These are phyloP conservation scores for Caerostris darwini DNA, from an alignment of 1,140 invertebrate genomes.

Conservation along the genomic window DNA sequence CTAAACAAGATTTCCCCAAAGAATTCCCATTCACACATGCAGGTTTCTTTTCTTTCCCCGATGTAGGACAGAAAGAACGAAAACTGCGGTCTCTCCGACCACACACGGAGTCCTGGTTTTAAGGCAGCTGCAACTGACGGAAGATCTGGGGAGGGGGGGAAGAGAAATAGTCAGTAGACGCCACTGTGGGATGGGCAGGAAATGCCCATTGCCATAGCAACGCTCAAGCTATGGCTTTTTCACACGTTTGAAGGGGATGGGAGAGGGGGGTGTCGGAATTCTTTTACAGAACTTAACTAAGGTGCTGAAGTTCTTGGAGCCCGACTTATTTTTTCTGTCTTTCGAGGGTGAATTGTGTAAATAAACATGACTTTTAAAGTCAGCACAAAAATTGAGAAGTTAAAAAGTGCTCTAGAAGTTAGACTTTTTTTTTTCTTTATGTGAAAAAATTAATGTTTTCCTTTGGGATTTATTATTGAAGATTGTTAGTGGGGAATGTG, in stretches of 20 bases:
- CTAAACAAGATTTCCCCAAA: not conserved
- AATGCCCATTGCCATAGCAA: conserved; percentile 62
- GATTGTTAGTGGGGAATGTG: conserved; percentile 27
- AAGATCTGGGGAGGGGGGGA: not conserved
- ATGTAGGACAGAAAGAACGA: conserved; percentile 59
- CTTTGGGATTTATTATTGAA: not conserved
- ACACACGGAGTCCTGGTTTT: conserved; percentile 54
- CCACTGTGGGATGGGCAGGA: conserved; percentile 74
- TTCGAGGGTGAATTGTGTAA: not conserved
- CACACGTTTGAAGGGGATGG: not conserved
- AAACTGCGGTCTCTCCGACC: conserved; percentile 35
- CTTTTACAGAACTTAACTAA: not conserved
- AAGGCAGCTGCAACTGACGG: conserved; percentile 53
- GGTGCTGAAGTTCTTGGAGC: not conserved
- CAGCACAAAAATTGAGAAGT: conserved; percentile 3
- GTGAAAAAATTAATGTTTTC: not conserved
- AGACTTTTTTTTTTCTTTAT: not conserved
- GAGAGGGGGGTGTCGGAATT: too few species aligned
- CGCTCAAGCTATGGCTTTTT: not conserved
- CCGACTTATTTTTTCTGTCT: not conserved
- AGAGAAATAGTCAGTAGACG: conserved; percentile 32
- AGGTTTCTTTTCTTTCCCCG: not conserved
- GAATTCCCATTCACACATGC: conserved; percentile 12
- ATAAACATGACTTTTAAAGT: conserved; percentile 29
- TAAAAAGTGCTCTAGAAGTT: not conserved